Percentiles rank a stretch among this genome's conserved stretches.
These are phyloP conservation scores for Pygocentrus nattereri DNA, from an alignment of 2,797 vertebrate genomes.

Conservation along the genomic window DNA sequence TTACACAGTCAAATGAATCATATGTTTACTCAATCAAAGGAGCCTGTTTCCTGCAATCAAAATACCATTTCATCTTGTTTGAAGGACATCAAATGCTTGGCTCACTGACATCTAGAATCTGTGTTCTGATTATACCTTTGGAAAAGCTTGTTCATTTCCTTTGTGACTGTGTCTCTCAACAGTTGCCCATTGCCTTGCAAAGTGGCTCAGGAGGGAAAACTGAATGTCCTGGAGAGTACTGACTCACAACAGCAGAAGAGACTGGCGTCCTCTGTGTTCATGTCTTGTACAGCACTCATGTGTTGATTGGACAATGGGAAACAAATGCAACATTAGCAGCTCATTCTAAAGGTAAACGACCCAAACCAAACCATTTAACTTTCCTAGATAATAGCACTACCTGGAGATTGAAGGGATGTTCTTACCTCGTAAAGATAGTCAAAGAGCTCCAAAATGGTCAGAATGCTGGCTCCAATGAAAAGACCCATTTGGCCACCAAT, in stretches of 20 bases:
- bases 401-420: neutral
- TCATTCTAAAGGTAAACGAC: no score
- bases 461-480: constrained; percentile 98
- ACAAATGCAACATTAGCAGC: no score
- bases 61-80: constrained; percentile 1
- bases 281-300: no score
- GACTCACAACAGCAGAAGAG: no score
- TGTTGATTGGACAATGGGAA: no score
- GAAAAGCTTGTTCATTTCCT: neutral
- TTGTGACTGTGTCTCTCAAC: neutral
- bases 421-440: constrained; percentile 98
- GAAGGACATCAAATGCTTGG: neutral
- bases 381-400: neutral
- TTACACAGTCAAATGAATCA: neutral
- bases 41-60: constrained; percentile 23
- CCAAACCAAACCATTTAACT: no score
- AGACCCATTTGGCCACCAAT: constrained; percentile 99
- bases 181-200: neutral
- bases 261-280: no score
- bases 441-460: constrained; percentile 95
- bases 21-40: neutral
- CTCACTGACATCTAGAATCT: neutral
- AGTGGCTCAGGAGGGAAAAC: neutral
- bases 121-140: neutral
- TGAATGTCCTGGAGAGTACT: no score